phyloP scores from a whole-genome alignment of 2,797 vertebrate species.

The Nyctibius grandis region DNA sequence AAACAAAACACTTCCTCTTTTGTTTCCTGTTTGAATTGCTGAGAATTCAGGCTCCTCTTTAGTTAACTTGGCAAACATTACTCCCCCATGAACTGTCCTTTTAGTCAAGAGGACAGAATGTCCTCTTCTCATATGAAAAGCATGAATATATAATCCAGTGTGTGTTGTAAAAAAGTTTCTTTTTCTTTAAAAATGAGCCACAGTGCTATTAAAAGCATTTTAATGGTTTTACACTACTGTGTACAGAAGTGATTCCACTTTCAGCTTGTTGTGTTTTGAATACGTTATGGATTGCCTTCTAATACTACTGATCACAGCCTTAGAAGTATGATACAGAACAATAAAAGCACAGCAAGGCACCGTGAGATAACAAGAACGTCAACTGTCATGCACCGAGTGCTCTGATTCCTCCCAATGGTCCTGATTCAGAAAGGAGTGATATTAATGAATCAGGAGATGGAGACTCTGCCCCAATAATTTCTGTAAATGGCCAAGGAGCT shows the following conservation, averaged over 20 bases:
- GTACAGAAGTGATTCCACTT: neutral
- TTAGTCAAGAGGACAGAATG: neutral
- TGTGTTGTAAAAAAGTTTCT: neutral
- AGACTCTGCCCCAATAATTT: neutral
- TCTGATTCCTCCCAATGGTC: neutral
- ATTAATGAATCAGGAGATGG: neutral
- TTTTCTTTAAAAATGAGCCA: neutral
- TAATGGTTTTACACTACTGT: neutral
- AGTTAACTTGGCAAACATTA: neutral
- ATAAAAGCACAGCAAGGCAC: neutral
- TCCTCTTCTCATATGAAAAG: neutral
- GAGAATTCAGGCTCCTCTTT: neutral
- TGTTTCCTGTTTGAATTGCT: neutral
- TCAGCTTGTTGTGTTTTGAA: neutral
- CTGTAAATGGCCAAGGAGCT: neutral
- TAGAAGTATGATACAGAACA: neutral
- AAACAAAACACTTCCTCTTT: constrained; percentile 5
- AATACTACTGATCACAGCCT: neutral
- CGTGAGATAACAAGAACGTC: neutral
- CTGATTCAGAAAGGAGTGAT: neutral
- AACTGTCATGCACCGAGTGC: neutral
- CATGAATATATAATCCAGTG: neutral
- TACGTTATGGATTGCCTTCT: neutral
- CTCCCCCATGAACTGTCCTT: neutral
- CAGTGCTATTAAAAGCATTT: neutral